A percentile compares a stretch with the other conserved stretches of the same genome.
Conservation (phyloP, 2,888 invertebrate species). For the Bugula neritina region DNA sequence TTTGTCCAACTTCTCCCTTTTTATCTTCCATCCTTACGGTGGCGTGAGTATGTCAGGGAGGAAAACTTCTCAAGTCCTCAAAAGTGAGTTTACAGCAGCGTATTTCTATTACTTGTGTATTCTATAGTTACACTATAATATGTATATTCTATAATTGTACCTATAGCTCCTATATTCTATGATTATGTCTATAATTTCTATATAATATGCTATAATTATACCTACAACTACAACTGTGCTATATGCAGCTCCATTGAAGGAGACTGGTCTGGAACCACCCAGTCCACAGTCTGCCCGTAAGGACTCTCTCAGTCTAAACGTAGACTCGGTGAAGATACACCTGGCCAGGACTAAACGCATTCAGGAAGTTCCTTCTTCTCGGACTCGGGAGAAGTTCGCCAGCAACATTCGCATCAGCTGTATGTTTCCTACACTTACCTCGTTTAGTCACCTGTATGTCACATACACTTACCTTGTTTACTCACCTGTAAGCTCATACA, state of each 20-base stretch:
- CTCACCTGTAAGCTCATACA: too few species aligned
- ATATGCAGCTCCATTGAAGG: conserved; percentile 1
- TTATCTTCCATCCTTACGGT: conserved; percentile 97
- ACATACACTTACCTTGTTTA: too few species aligned
- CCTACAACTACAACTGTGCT: too few species aligned
- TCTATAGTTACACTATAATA: too few species aligned
- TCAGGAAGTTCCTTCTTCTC: not conserved
- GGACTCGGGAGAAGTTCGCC: conserved; percentile 6
- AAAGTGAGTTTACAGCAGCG: conserved; percentile 33
- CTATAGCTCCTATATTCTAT: too few species aligned
- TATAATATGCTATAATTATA: too few species aligned
- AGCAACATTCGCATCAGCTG: conserved; percentile 18
- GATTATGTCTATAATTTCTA: too few species aligned
- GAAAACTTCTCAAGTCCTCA: conserved; percentile 15
- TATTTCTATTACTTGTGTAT: too few species aligned
- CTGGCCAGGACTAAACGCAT: conserved; percentile 51
- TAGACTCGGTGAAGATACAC: conserved; percentile 94
- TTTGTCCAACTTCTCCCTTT: conserved; percentile 91
- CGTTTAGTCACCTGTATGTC: too few species aligned
- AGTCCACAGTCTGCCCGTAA: conserved; percentile 64
- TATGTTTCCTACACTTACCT: not conserved
- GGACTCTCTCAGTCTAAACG: conserved; percentile 90
- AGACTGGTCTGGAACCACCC: not conserved
- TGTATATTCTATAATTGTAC: too few species aligned
- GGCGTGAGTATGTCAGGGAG: conserved; percentile 56